phyloP scores from a whole-genome alignment of 2,797 vertebrate genomes.

The Ctenopoma kingsleyae region DNA sequence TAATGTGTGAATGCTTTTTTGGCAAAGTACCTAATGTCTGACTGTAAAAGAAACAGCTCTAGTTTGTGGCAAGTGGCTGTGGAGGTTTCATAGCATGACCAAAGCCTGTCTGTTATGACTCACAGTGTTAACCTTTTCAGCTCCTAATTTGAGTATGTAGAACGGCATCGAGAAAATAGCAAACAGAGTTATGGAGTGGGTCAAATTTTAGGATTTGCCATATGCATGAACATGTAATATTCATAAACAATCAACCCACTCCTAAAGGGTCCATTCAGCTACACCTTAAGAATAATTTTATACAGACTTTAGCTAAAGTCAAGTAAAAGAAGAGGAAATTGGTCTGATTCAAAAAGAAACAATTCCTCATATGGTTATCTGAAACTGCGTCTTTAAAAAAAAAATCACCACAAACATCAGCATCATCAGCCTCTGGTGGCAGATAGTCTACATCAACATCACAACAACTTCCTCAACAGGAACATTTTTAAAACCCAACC shows the following conservation, averaged over 20 bases:
- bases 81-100: conserved; percentile 61
- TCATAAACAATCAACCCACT: not conserved
- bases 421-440: conserved; percentile 25
- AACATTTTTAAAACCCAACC: conserved; percentile 21
- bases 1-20: conserved; percentile 70
- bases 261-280: not conserved
- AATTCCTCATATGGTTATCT: conserved; percentile 61
- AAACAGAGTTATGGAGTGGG: not conserved
- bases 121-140: conserved; percentile 58
- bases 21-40: conserved; percentile 46
- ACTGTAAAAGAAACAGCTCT: conserved; percentile 45
- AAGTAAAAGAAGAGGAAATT: conserved; percentile 64
- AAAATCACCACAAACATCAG: conserved; percentile 23
- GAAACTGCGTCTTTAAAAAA: conserved; percentile 58
- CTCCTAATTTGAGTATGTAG: not conserved
- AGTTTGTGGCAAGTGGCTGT: conserved; percentile 52
- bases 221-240: not conserved
- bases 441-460: conserved; percentile 28
- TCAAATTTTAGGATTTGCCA: not conserved
- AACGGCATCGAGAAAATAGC: conserved; percentile 9
- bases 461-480: conserved; percentile 50
- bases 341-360: conserved; percentile 66
- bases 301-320: conserved; percentile 10
- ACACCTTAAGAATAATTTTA: conserved; percentile 27
- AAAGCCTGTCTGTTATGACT: conserved; percentile 65